A percentile compares a stretch with the other conserved stretches of the same genome.
Conservation (phyloP, 2,888 invertebrate species). For the Eristalis tenax region DNA sequence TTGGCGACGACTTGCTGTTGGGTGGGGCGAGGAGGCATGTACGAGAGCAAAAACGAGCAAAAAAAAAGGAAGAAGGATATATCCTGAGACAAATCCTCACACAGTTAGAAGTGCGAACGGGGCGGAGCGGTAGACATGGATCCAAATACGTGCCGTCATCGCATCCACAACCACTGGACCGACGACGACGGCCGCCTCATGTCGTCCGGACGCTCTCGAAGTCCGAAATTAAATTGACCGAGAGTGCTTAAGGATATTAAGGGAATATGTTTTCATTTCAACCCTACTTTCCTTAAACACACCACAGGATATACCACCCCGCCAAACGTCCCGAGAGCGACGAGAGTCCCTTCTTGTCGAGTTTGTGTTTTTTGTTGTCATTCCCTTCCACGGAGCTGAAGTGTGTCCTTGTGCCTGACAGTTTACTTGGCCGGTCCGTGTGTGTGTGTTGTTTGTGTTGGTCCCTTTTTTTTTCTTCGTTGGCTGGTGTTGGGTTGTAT, state of each 20-base stretch:
- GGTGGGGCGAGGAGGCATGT: not conserved
- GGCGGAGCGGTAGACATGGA: conserved; percentile 35
- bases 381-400: not conserved
- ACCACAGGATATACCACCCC: conserved; percentile 8
- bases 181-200: not conserved
- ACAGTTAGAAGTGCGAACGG: conserved; percentile 21
- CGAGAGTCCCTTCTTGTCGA: not conserved
- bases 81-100: conserved; percentile 54
- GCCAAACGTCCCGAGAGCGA: not conserved
- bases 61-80: not conserved
- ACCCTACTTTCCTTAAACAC: conserved; percentile 67
- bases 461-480: not conserved
- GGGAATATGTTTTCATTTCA: conserved; percentile 71
- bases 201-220: conserved; percentile 33
- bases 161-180: conserved; percentile 3
- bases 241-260: conserved; percentile 72
- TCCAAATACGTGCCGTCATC: conserved; percentile 58
- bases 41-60: not conserved
- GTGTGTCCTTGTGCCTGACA: not conserved
- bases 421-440: not conserved
- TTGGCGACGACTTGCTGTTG: not conserved
- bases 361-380: not conserved
- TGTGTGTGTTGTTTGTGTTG: conserved; percentile 6
- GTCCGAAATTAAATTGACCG: conserved; percentile 72
- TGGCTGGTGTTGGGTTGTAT: conserved; percentile 43